These are phyloP conservation scores for Plebejus melissa DNA, from an alignment of 2,888 invertebrate genomes.

Conservation along the genomic window DNA sequence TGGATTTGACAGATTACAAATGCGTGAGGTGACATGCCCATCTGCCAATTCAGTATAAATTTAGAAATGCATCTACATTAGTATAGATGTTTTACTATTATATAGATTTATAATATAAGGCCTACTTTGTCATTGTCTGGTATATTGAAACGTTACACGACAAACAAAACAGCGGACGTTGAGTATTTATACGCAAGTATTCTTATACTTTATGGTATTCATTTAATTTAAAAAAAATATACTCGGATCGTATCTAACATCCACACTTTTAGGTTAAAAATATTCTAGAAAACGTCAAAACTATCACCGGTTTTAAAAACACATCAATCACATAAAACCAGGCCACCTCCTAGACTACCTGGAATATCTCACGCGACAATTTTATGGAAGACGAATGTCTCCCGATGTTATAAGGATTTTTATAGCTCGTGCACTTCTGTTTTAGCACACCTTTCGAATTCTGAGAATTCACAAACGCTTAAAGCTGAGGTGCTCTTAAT, in stretches of 20 bases:
- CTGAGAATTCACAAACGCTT: background rate
- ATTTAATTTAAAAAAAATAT: background rate
- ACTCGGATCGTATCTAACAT: background rate
- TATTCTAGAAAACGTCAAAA: background rate
- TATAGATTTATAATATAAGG: no score
- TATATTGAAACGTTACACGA: no score
- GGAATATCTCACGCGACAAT: slow-evolving; percentile 16
- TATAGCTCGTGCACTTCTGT: background rate
- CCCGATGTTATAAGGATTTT: slow-evolving; percentile 19
- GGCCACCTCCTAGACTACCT: background rate
- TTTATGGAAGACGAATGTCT: slow-evolving; percentile 22
- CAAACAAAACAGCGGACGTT: no score
- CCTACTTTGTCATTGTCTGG: no score
- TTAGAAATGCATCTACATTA: no score
- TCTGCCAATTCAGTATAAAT: no score
- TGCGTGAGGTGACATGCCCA: no score
- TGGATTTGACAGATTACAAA: no score
- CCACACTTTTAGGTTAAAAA: background rate
- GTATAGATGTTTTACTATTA: no score
- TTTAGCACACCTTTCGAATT: background rate
- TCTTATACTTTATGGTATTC: no score
- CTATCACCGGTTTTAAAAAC: background rate
- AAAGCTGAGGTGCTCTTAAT: background rate
- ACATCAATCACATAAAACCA: background rate
- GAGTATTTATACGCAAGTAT: no score